These are phyloP conservation scores for Stigmatopora argus DNA, from an alignment of 2,113 vertebrate genomes.

Conservation along the genomic window DNA sequence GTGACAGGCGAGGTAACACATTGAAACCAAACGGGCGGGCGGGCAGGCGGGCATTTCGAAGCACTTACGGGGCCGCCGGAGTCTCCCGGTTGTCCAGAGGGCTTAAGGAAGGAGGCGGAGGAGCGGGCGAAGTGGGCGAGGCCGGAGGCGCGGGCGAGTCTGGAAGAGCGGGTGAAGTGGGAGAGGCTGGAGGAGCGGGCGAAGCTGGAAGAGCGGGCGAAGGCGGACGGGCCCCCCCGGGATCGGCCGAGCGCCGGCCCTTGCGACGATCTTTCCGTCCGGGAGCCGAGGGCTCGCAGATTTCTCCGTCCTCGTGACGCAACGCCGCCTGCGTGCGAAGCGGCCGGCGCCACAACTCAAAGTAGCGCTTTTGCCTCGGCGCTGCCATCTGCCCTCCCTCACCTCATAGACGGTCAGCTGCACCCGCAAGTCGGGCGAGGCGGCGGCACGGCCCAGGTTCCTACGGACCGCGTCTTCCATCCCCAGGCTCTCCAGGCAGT, in stretches of 20 bases:
- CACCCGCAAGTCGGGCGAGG: slow-evolving; percentile 76
- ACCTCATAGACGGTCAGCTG: slow-evolving; percentile 89
- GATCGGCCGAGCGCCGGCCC: slow-evolving; percentile 69
- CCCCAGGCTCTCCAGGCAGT: slow-evolving; percentile 86
- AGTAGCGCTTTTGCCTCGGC: too few species aligned
- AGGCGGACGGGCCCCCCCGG: slow-evolving; percentile 50
- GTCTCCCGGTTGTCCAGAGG: too few species aligned
- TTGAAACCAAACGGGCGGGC: too few species aligned
- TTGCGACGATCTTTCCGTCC: slow-evolving; percentile 81
- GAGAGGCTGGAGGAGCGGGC: slow-evolving; percentile 27
- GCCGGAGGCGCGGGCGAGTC: slow-evolving; percentile 16
- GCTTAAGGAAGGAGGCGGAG: background rate
- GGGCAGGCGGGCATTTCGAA: too few species aligned
- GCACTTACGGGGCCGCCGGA: slow-evolving; percentile 55
- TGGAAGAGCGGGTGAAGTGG: slow-evolving; percentile 21
- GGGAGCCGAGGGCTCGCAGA: slow-evolving; percentile 61
- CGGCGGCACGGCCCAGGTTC: slow-evolving; percentile 71
- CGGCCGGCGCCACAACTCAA: background rate
- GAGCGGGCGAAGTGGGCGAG: background rate
- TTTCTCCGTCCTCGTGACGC: slow-evolving; percentile 76
- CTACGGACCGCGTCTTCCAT: slow-evolving; percentile 83
- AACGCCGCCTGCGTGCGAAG: slow-evolving; percentile 70
- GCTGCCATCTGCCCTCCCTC: background rate
- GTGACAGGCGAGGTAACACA: too few species aligned
- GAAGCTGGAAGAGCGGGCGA: slow-evolving; percentile 17